Base-by-base conservation (phyloP, 2,797 vertebrate genomes). In the Xenentodon cancila region DNA sequence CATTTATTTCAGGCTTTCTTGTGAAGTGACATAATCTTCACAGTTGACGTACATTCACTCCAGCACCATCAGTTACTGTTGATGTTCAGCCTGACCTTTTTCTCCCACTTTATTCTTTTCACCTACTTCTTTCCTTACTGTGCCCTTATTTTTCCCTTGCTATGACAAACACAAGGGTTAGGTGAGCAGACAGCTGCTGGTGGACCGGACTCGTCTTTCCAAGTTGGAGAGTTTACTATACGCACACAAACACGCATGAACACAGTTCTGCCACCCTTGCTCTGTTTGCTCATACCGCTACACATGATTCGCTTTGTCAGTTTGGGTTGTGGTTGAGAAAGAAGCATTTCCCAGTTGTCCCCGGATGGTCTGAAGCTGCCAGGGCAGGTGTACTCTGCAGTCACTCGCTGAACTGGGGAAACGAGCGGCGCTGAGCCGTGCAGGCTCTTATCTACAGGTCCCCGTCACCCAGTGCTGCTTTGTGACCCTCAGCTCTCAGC, bases 231-330 rank as follows among this genome's bases (percentile, higher is more conserved):
- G 22, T 66, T 61, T 13, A 20, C 54, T 27, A 15, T 8, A 64
- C 64, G 59, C 59, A 64, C 50, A 53, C 37, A 46, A 46, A 53
- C 46, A 44, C 9, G 46, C 54, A 64, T 27, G 3, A 9, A 56
- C 55, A 59, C 64, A 67, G 30, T 49, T 27, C 57, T 66, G 68
- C 71, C 54, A 7, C 45, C 63, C 49, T 72, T 15, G 73, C 66
- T 84, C 73, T 64, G 63, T 68, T 72, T 54, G 70, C 59, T 77
- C 60, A 59, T 13, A 51, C 72, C 45, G 9, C 75, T 18, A 37
- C 45, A 67, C 80, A 75, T 81, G 79, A 90, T 91, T 87, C 75
- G 64, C 51, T 76, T 73, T 86, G 89, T 90, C 88, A 92, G 74
- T 40, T 81, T 65, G 59, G 59, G 79, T 58, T 56, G 75, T 37